Evolutionary conservation across 2,113 vertebrate genomes (phyloP).

Genomic region (Alectura lathami): DNA sequence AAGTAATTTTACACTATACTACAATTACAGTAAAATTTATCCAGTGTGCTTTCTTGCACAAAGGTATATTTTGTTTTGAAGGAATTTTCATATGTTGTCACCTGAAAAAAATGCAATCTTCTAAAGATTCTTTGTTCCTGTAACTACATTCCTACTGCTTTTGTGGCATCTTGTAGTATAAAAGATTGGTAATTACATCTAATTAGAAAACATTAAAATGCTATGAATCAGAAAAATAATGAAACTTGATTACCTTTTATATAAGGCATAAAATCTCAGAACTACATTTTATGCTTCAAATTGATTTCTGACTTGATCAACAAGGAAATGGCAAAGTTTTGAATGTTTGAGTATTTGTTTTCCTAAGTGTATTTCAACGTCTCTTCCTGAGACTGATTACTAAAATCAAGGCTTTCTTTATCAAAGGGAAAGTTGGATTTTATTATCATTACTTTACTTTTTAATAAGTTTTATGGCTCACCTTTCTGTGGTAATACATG

Average conservation of each 20-base stretch:
- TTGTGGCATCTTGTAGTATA: background rate
- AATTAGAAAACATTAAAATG: conserved; percentile 72
- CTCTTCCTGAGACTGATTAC: background rate
- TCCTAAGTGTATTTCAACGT: background rate
- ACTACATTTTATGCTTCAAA: conserved; percentile 20
- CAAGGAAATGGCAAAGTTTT: background rate
- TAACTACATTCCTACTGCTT: background rate
- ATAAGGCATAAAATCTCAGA: conserved; percentile 34
- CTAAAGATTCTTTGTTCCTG: background rate
- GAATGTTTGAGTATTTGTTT: background rate
- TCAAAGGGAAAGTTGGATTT: background rate
- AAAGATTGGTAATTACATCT: conserved; percentile 55
- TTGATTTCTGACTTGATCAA: conserved; percentile 12
- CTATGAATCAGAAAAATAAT: conserved; percentile 57
- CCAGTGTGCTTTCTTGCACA: background rate
- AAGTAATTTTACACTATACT: background rate
- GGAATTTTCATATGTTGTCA: background rate
- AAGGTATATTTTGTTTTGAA: background rate
- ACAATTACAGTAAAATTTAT: background rate
- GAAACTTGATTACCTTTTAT: conserved; percentile 61
- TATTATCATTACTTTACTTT: conserved; percentile 23
- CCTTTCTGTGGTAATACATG: background rate
- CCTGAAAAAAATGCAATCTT: background rate
- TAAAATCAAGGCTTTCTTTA: background rate
- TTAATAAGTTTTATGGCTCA: background rate